These are phyloP conservation scores for Bubalus kerabau DNA, from an alignment of 2,113 vertebrate genomes.

Conservation along the genomic window DNA sequence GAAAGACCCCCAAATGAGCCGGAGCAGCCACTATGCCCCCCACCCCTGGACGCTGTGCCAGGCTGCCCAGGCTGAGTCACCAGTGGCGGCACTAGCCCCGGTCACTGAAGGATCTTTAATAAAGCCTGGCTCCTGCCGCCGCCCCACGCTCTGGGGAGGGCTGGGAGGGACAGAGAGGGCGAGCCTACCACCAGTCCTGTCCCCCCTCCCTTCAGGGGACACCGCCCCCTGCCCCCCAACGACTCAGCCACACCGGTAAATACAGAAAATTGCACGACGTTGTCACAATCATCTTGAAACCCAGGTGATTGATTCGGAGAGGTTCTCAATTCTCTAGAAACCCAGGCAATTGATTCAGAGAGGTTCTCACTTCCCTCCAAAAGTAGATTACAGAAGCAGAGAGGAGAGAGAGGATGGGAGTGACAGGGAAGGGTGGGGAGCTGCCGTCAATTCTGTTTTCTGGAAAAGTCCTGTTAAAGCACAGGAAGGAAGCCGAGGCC, in stretches of 20 bases:
- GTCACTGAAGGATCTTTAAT: neutral
- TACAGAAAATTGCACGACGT: neutral
- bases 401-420: neutral
- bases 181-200: neutral
- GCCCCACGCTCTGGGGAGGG: neutral
- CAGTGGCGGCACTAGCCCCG: rapidly evolving
- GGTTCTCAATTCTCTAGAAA: neutral
- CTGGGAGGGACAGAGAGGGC: neutral
- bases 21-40: neutral
- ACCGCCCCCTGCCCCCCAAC: rapidly evolving
- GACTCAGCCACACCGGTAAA: rapidly evolving
- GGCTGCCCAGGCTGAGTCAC: neutral
- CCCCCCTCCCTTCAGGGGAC: neutral
- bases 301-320: neutral
- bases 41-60: neutral
- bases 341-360: neutral
- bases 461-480: neutral
- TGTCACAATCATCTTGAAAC: neutral
- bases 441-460: neutral
- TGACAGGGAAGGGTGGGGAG: neutral
- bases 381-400: neutral
- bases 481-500: constrained; percentile 15
- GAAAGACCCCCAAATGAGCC: neutral
- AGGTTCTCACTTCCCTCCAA: neutral
- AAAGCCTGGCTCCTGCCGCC: neutral